A percentile compares a stretch with the other conserved stretches of the same genome.
phyloP scores from a whole-genome alignment of 2,113 vertebrate genomes.

The Sakesphorus luctuosus region DNA sequence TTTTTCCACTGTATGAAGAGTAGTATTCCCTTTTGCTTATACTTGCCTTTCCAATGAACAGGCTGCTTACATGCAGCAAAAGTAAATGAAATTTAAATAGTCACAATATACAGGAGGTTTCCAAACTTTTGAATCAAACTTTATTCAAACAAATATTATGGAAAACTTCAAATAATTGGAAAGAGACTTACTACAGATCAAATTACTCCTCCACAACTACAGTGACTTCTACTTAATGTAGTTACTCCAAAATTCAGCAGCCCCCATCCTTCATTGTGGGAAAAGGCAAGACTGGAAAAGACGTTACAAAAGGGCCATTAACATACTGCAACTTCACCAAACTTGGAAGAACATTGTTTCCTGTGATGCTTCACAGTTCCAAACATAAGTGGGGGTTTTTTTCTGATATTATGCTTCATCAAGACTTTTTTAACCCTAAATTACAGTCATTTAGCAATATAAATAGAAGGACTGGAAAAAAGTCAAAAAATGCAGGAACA shows the following conservation, averaged over 20 bases:
- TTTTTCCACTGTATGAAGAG: background rate
- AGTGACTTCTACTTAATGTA: background rate
- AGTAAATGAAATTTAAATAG: background rate
- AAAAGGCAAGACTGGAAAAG: background rate
- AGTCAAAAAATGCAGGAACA: background rate
- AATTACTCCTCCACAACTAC: background rate
- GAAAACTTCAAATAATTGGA: background rate
- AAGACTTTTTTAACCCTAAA: background rate
- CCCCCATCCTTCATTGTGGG: accelerated
- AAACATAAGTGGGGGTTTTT: background rate
- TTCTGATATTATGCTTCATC: background rate
- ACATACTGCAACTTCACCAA: background rate
- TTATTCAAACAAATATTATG: background rate
- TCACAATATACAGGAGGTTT: background rate
- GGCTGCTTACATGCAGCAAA: background rate
- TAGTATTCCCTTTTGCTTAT: background rate
- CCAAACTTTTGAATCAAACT: background rate
- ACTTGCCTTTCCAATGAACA: background rate
- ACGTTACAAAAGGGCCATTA: background rate
- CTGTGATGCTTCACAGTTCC: background rate
- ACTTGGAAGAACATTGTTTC: background rate
- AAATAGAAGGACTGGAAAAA: background rate
- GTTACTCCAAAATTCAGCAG: background rate
- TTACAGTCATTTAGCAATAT: background rate
- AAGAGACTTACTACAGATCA: background rate